These are phyloP conservation scores for Callionymus lyra DNA, from an alignment of 2,113 vertebrate species.

Conservation along the genomic window DNA sequence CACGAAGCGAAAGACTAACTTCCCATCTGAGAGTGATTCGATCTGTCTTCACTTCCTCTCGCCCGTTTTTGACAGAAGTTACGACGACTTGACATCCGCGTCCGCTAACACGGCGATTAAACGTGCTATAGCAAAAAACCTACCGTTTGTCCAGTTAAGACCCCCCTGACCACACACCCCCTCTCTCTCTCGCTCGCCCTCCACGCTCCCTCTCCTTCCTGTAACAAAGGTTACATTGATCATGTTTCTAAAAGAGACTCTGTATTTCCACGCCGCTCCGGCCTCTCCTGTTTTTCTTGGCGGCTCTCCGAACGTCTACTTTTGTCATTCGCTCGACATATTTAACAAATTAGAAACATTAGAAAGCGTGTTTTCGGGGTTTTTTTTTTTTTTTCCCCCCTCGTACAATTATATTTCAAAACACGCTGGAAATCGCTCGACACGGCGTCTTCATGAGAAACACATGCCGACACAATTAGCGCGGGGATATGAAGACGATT, in stretches of 20 bases:
- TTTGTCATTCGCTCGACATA: slow-evolving; percentile 64
- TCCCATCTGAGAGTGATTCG: slow-evolving; percentile 59
- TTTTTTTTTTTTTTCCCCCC: slow-evolving; percentile 28
- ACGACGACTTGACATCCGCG: slow-evolving; percentile 12
- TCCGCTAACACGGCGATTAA: slow-evolving; percentile 41
- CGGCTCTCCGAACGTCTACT: slow-evolving; percentile 48
- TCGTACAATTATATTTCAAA: slow-evolving; percentile 70
- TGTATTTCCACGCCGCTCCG: slow-evolving; percentile 42
- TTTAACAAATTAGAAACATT: slow-evolving; percentile 73
- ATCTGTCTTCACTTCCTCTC: slow-evolving; percentile 37
- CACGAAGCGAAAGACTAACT: slow-evolving; percentile 43
- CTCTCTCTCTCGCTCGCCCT: slow-evolving; percentile 31
- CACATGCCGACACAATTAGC: slow-evolving; percentile 70
- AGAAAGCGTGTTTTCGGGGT: slow-evolving; percentile 66
- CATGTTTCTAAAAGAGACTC: slow-evolving; percentile 64
- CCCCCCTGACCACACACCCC: no score
- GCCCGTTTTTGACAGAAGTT: slow-evolving; percentile 34
- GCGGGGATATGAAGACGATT: slow-evolving; percentile 60
- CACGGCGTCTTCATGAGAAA: slow-evolving; percentile 71
- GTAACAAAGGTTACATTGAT: slow-evolving; percentile 72
- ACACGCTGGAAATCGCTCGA: slow-evolving; percentile 70
- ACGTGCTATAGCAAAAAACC: slow-evolving; percentile 49
- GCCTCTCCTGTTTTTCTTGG: slow-evolving; percentile 72
- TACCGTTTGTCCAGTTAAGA: no score
- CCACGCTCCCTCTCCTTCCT: slow-evolving; percentile 53